Evolutionary conservation across 1,140 invertebrate genomes (phyloP).

Genomic region (Temnothorax curvispinosus): DNA sequence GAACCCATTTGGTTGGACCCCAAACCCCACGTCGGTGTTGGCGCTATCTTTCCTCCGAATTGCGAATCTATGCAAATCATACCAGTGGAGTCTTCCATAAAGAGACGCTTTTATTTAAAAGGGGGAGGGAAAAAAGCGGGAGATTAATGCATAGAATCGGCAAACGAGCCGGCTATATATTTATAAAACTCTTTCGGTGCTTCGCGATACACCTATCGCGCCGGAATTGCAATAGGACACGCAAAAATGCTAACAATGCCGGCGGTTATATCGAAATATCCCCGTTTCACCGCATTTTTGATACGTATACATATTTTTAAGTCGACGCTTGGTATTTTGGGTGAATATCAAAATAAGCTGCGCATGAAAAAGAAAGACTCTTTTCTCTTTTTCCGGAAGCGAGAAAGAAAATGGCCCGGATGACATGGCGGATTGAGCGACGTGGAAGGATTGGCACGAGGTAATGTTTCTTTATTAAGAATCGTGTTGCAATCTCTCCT

Average conservation of each 20-base stretch:
- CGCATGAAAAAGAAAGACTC: neutral
- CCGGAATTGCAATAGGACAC: constrained; percentile 38
- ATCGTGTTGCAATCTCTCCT: too few relatives aligned
- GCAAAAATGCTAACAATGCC: constrained; percentile 46
- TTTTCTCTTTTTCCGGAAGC: neutral
- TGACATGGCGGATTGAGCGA: neutral
- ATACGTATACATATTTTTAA: neutral
- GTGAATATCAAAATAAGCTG: neutral
- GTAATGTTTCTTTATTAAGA: too few relatives aligned
- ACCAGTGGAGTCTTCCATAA: constrained; percentile 53
- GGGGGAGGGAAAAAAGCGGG: constrained; percentile 2
- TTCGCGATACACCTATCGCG: constrained; percentile 30
- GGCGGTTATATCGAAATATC: constrained; percentile 14
- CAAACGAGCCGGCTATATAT: constrained; percentile 18
- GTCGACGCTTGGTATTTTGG: neutral
- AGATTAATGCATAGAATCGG: constrained; percentile 53
- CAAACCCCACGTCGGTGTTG: constrained; percentile 5
- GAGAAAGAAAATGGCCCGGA: too few relatives aligned
- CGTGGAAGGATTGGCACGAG: too few relatives aligned
- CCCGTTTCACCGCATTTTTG: neutral
- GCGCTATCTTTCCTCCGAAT: constrained; percentile 56
- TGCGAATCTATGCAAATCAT: constrained; percentile 61
- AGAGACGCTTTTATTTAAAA: constrained; percentile 44
- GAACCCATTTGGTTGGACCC: constrained; percentile 32
- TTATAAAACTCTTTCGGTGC: constrained; percentile 40